Base-by-base conservation (phyloP, 2,797 vertebrate species). In the Carduelis carduelis region DNA sequence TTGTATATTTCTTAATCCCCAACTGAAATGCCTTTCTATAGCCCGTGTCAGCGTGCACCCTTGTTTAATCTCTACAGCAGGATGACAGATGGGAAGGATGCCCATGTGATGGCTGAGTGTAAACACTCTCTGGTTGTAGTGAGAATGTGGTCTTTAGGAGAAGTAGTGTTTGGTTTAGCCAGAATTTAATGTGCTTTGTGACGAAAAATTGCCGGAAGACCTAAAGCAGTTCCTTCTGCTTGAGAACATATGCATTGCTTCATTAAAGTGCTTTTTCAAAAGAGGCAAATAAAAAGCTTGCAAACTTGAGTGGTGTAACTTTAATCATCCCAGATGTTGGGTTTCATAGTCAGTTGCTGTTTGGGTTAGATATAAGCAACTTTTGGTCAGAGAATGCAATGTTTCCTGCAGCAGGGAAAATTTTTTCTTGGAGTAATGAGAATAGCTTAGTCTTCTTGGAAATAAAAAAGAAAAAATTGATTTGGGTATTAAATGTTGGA, bases 321-420 rank as follows among this genome's bases (percentile, higher is more conserved):
- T 86, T 66, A 82, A 66, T 79, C n/a, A 80, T 79, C 7, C 90
- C 93, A 94, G 90, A 94, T 89, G 87, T 65, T 94, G 10, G 22
- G 32, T 64, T 87, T 93, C 46, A 12, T 24, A 66, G 49, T 41
- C 47, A 93, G 49, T 57, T 71, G 64, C 60, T 75, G 18, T 75
- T 96, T 83, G 78, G 21, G 37, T 90, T 89, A 80, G 30, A 87
- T 71, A 68, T 23, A 77, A 84, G n/a, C 37, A 84, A 32, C 41
- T 83, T 79, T 77, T 87, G 53, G 71, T 94, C 64, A 64, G 47
- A 85, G 34, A 49, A 82, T 52, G 32, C 32, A 32, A 9, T 2
- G 5, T 80, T 84, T 87, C 43, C 59, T 92, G 37, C 37, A 89
- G 10, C 46, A 61, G 20, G 41, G 53, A 55, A 57, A 53, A 18